Base-by-base conservation (phyloP, 2,113 vertebrate species). In the Eurypyga helias region DNA sequence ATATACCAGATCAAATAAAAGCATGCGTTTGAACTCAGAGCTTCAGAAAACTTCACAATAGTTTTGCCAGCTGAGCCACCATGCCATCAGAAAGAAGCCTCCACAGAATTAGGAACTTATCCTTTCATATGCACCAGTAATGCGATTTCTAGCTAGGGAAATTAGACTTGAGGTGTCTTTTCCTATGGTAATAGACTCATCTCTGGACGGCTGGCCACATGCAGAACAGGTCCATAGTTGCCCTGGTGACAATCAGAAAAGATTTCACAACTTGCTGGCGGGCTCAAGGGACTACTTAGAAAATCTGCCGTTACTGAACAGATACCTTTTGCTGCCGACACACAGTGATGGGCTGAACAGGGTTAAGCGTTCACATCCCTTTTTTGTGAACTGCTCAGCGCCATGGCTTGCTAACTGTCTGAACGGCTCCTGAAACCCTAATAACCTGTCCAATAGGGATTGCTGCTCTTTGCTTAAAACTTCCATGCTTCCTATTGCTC, bases 201-300 rank as follows among this genome's bases (percentile, higher is more conserved):
- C 70, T 70, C 90, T 93, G 85, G 75, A 90, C 95, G 90, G 58
- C 80, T 81, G 87, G 96, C 87, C 70, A 66, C 89, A 71, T 51
- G 54, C 78, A 91, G 85, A 96, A 46, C 2, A 6, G 66, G 54
- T 71, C 87, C 6, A 1, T 75, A 93, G 95, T 96, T 98, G 95
- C 90, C 85, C 66, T 95, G 95, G 88, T 95, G 96, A 96, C 83
- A 64, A 61, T 33, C 66, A 61, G n/a, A 90, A 94, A 71, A 90
- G 87, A 76, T 90, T 77, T 93, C n/a, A 87, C 15, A 87, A 71
- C 87, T 92, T 94, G 69, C 89, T 96, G 61, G 69, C 5, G 13
- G 69, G 46, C 96, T 92, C 87, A 90, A 89, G 71, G 71, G 90
- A 85, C 90, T 58, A 77, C 94, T 92, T 94, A 87, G 86, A 52